Evolutionary conservation across 2,797 vertebrate genomes (phyloP), one percentile per base, ranked within the genome.

Genomic region (Astyanax mexicanus): DNA sequence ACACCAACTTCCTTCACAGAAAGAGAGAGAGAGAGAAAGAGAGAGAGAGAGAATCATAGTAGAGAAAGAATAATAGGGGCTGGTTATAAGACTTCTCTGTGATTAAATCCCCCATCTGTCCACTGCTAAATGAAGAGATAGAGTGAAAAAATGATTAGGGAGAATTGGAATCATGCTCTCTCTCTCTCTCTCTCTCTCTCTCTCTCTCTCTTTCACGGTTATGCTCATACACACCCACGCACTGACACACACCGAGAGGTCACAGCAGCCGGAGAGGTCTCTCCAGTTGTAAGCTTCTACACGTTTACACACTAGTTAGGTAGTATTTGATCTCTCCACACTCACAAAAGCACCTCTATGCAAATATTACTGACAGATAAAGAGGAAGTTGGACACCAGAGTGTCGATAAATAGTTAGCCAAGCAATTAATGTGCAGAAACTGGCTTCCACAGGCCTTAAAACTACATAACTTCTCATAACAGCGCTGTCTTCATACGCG

Each of bases 1-100:
- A 88, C 74, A 69, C 29, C 17, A 52, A 81, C 74, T 85, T 85
- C 62, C 72, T 80, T 38, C 1, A 70, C 23, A 29, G 3, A 74
- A 15, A 69, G 2, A 9, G 12, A 68, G 32, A 66, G 21, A 62
- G 45, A 47, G 74, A 45, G 13, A 68, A 64, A 29, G 6, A 58
- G 25, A 77, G 2, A 70, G 19, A 51, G 19, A 61, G 44, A 45
- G 74, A 45, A 13, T 71, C 64, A 69, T 29, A 27, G 2, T 58
- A 40, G 4, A 52, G 25, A 74, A 2, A 66, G 21, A 52, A 60
- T 57, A 9, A 64, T 9, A 25, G 11, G 51, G 40, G 37, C n/a
- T 42, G 52, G 13, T 32, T 71, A 27, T 29, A 15, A 60, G 13
- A 49, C 6, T 60, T 75, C 55, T 25, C 23, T 15, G 47, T 52